Conservation (phyloP, 2,888 invertebrate species). For the Ennomos fuscantarius region DNA sequence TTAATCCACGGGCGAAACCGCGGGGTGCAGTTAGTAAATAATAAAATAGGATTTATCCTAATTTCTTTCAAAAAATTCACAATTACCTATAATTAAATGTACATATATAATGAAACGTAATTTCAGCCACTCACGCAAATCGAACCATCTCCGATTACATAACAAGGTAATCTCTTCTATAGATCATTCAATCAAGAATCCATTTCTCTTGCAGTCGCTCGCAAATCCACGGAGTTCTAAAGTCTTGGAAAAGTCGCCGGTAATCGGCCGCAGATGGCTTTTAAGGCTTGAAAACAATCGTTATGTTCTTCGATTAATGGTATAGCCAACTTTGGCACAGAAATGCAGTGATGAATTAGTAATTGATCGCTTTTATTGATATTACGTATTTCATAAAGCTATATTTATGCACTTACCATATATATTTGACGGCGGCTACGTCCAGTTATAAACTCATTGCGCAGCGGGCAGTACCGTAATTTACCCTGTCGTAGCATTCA, state of each 20-base stretch:
- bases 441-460: too few relatives aligned
- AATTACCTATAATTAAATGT: too few relatives aligned
- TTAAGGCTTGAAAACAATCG: slow-evolving; percentile 71
- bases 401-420: too few relatives aligned
- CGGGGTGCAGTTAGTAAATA: too few relatives aligned
- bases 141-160: slow-evolving; percentile 18
- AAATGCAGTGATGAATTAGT: slow-evolving; percentile 10
- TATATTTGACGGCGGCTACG: too few relatives aligned
- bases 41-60: too few relatives aligned
- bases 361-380: neutral
- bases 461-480: too few relatives aligned
- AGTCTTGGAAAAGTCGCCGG: slow-evolving; percentile 52
- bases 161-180: slow-evolving; percentile 19
- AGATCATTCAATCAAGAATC: slow-evolving; percentile 56
- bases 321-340: slow-evolving; percentile 42
- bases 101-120: slow-evolving; percentile 1
- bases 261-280: slow-evolving; percentile 63
- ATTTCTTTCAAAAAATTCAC: too few relatives aligned
- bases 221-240: slow-evolving; percentile 53
- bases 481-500: too few relatives aligned
- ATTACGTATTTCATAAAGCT: neutral
- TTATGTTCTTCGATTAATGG: slow-evolving; percentile 67
- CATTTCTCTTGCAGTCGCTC: slow-evolving; percentile 53
- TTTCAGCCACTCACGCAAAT: slow-evolving; percentile 18
- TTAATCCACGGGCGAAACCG: too few relatives aligned